These are phyloP conservation scores for Scatophagus argus DNA, from an alignment of 2,113 vertebrate species.

Conservation along the genomic window DNA sequence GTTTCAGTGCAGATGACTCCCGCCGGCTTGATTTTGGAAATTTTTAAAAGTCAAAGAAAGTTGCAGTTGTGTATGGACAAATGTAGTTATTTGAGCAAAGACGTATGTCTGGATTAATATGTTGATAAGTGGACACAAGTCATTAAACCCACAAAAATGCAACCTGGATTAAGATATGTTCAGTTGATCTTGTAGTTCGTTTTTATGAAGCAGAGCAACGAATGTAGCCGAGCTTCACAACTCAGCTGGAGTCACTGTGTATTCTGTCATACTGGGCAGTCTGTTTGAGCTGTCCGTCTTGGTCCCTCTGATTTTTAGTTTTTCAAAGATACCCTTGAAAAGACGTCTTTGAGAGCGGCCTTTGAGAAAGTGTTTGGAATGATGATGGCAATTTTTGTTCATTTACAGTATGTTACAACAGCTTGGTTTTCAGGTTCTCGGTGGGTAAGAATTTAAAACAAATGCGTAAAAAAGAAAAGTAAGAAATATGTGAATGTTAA, in stretches of 20 bases:
- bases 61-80: background rate
- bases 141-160: no score
- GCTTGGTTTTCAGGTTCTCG: background rate
- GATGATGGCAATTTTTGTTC: background rate
- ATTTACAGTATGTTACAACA: background rate
- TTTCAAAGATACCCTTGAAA: background rate
- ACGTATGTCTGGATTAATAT: no score
- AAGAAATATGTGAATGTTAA: background rate
- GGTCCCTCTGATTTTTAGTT: background rate
- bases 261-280: background rate
- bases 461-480: background rate
- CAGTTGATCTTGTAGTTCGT: background rate
- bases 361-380: constrained; percentile 12
- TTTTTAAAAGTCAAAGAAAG: constrained; percentile 1
- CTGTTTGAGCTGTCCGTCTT: background rate
- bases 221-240: background rate
- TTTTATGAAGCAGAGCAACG: background rate
- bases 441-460: background rate
- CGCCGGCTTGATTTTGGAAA: constrained; percentile 24
- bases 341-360: background rate
- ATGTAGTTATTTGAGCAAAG: no score
- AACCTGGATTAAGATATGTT: no score
- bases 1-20: background rate
- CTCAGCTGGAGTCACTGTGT: constrained; percentile 1
- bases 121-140: no score